A percentile compares a stretch with the other conserved stretches of the same genome.
Conservation (phyloP, 2,797 vertebrate genomes). For the Danio albolineatus region DNA sequence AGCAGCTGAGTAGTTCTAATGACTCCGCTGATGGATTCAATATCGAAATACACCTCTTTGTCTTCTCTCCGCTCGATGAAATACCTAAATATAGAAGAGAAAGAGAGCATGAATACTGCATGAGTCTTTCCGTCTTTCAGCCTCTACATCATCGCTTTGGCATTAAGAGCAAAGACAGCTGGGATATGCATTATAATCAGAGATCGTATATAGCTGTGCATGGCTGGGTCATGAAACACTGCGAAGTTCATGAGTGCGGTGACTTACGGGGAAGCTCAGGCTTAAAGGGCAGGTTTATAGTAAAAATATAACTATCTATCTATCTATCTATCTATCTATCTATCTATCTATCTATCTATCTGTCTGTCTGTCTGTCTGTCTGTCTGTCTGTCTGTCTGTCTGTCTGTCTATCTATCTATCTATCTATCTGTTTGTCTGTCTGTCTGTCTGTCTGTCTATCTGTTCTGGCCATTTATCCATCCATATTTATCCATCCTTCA, state of each 20-base stretch:
- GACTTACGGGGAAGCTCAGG: background rate
- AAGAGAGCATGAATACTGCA: slow-evolving; percentile 56
- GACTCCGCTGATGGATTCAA: slow-evolving; percentile 89
- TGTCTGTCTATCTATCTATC: no score
- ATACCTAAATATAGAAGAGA: slow-evolving; percentile 80
- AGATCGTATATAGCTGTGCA: slow-evolving; percentile 18
- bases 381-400: no score
- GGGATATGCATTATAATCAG: slow-evolving; percentile 41
- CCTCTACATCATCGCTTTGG: slow-evolving; percentile 41
- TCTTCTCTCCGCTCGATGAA: slow-evolving; percentile 85
- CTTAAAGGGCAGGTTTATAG: background rate
- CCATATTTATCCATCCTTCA: no score
- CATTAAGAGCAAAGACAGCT: slow-evolving; percentile 45
- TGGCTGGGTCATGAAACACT: slow-evolving; percentile 27
- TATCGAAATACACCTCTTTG: slow-evolving; percentile 86
- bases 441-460: no score
- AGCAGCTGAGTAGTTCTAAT: slow-evolving; percentile 89
- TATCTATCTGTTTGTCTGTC: no score
- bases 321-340: no score
- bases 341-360: no score
- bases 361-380: no score
- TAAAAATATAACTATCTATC: background rate
- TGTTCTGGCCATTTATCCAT: no score
- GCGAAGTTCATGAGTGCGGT: slow-evolving; percentile 27
- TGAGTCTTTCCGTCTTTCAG: slow-evolving; percentile 20